Evolutionary conservation across 2,113 vertebrate genomes (phyloP), one percentile per base, ranked within the genome.

Genomic region (Prochilodus magdalenae): DNA sequence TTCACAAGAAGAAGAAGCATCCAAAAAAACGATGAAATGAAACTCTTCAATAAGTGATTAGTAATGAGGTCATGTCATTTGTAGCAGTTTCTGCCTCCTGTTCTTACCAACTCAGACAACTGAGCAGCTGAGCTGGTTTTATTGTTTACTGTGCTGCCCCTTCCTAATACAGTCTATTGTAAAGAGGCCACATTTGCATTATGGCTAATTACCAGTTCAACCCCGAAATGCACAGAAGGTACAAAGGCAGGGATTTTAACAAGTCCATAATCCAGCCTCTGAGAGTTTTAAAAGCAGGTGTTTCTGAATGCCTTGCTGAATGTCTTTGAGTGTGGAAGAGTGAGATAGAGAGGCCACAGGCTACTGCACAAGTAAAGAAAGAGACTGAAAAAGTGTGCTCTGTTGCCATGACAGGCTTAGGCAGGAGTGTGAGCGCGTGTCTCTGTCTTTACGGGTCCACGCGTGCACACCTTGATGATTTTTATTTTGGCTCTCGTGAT

Each of bases 401-500:
- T 66, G 59, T 78, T 83, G 67, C 75, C 51, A 83, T 55, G 69
- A 65, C 55, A 78, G 27, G 44, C 30, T 63, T 14, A 51, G 27
- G 70, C 8, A 49, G 22, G 76, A 69, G 80, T 65, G 75, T 59
- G 26, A 60, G 62, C 74, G 18, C 30, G 67, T 67, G 60, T 51
- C 51, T 83, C 55, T 60, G n/a, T 80, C 27, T 40, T 36, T 22
- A 16, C n/a, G 27, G 20, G 24, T 3, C 18, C 51, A 40, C 24
- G 10, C 36, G 27, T 0, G 10, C 53, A 27, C 44, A 27, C 22
- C 13, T 27, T 66, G 70, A 74, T 73, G n/a, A n/a, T n/a, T n/a
- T n/a, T n/a, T n/a, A 77, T 79, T 36, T 60, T 36, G 65, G 57
- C 62, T 76, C 55, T 63, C 70, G 62, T 16, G 62, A 65, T 86